Base-by-base conservation (phyloP, 2,113 vertebrate species). In the Casuarius casuarius region DNA sequence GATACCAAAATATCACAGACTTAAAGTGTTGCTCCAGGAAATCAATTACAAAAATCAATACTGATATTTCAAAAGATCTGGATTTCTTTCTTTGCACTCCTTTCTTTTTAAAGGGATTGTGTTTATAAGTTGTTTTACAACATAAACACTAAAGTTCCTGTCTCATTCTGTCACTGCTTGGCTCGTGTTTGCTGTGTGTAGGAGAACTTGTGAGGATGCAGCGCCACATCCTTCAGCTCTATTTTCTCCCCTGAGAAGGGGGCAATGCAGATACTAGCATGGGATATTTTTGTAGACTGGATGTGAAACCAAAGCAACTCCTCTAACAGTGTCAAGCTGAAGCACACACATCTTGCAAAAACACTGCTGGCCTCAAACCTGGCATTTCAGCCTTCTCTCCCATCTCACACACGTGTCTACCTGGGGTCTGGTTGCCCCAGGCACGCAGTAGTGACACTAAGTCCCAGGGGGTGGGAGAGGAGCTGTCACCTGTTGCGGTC, bases 121-220 rank as follows among this genome's bases (percentile, higher is more conserved):
- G 89, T 42, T 82, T 15, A 25, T 29, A 73, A 62, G 56, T 51
- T 11, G 20, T n/a, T 71, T 48, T 7, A 12, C 44, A 19, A 17
- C 62, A n/a, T 19, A 73, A 29, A 11, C 67, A 42, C 77, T 1
- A 0, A 79, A 80, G 80, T 40, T 23, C 21, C 58, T 25, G 63
- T 13, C 84, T 70, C 62, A 9, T 23, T 7, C 84, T 42, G 74
- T 33, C 80, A 62, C 80, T 33, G 62, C 67, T 17, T 58, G 89
- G 84, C 89, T 71, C 16, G 78, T 77, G 18, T 2, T 15, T 3
- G 1, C 14, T 0, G 4, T 63, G 77, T 44, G 80, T 78, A 78
- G 94, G 84, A 79, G 88, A 81, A 77, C 80, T 85, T 74, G 77
- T 26, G 72, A 90, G 87, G 82, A 76, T 35, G 73, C 75, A 67